These are phyloP conservation scores for Acanthopleura granulata DNA, from an alignment of 2,888 invertebrate species.

Conservation along the genomic window DNA sequence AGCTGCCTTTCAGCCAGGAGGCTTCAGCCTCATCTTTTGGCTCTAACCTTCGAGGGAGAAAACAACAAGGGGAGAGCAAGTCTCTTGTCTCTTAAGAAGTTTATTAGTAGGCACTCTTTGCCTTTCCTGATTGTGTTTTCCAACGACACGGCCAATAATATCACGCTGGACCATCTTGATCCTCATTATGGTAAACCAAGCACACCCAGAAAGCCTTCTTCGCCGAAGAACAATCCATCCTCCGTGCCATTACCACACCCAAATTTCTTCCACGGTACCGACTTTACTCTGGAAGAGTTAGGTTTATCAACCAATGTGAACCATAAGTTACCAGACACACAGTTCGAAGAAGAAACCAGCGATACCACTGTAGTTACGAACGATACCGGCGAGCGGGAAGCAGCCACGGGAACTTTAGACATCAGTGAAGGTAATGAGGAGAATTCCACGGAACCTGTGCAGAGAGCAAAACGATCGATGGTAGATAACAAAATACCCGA, in stretches of 20 bases:
- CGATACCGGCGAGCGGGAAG: background rate
- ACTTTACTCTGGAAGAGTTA: conserved; percentile 11
- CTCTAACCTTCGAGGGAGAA: conserved; percentile 53
- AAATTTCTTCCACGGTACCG: conserved; percentile 12
- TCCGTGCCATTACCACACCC: background rate
- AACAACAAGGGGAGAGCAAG: conserved; percentile 45
- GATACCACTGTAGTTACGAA: background rate
- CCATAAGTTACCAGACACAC: conserved; percentile 2
- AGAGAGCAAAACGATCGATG: conserved; percentile 47
- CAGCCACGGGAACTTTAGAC: background rate
- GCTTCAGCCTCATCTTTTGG: conserved; percentile 51
- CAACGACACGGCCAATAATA: conserved; percentile 59
- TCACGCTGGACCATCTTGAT: conserved; percentile 48
- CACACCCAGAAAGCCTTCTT: background rate
- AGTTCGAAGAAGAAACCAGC: background rate
- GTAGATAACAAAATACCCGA: conserved; percentile 66
- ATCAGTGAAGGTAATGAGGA: background rate
- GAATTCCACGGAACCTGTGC: background rate
- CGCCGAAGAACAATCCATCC: background rate
- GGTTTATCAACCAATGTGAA: conserved; percentile 36
- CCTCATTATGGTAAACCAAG: conserved; percentile 11
- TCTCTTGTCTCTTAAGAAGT: conserved; percentile 50
- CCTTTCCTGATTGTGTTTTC: conserved; percentile 69
- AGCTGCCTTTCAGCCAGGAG: conserved; percentile 49
- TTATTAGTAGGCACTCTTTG: conserved; percentile 56